Evolutionary conservation across 2,113 vertebrate species (phyloP), one percentile per base, ranked within the genome.

Genomic region (Coregonus clupeaformis): DNA sequence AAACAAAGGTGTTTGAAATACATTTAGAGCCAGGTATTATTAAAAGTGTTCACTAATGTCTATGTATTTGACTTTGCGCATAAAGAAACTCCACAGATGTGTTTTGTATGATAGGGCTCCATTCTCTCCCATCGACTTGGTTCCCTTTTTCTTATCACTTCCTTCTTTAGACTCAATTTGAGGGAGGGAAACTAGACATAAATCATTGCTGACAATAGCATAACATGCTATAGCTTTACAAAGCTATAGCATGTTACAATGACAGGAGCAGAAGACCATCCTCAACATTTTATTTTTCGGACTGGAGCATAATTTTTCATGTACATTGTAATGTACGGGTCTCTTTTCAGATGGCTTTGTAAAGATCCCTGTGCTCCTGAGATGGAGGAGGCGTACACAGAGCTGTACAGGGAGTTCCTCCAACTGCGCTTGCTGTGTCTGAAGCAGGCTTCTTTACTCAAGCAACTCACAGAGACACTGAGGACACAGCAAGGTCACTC

Each of bases 381-480:
- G 80, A 95, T 95, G 94, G 93, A 94, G 82, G 90, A 95, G 64
- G 85, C 92, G 0, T 89, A 95, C 81, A 82, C 42, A 20, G 89
- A 93, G 70, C 92, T 96, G 66, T 89, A 92, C 12, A 80, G 84
- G 83, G 90, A 95, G 88, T 91, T 95, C 42, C 55, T 91, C 25
- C 57, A 63, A 49, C 89, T 96, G 73, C 93, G 80, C 84, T 84
- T 92, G 1, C 79, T 96, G 60, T 95, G 95, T 57, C 29, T 86
- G 20, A 91, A 82, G 83, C 95, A 96, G 81, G 90, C 92, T 0
- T 84, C 92, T 49, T 88, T 96, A 68, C 87, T 96, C 5, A 89
- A 83, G 62, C 84, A 92, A 63, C 88, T 96, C 73, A 85, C 76
- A 32, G 22, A 81, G 32, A 77, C 83, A 3, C 71, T 91, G 76